Evolutionary conservation across 1,140 invertebrate species (phyloP).

Genomic region (Acromyrmex heyeri): DNA sequence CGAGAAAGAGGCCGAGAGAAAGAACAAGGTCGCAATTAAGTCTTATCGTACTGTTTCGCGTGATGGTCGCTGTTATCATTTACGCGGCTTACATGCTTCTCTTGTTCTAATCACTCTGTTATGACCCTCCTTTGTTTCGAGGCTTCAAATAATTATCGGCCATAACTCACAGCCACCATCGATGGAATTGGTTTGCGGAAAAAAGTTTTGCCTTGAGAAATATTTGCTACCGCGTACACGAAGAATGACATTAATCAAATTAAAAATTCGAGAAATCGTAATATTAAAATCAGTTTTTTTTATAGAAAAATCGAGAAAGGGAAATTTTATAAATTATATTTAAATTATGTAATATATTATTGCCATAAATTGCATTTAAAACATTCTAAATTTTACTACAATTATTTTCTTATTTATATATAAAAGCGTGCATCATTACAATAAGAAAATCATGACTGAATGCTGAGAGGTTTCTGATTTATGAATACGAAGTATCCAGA

Average conservation of each 20-base stretch:
- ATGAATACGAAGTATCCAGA: slow-evolving; percentile 7
- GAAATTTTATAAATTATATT: neutral
- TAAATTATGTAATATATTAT: neutral
- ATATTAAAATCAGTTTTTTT: neutral
- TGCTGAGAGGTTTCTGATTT: neutral
- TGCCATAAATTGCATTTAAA: neutral
- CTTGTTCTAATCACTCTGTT: slow-evolving; percentile 66
- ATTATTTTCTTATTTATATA: neutral
- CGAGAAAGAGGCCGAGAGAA: slow-evolving; percentile 43
- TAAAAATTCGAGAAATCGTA: neutral
- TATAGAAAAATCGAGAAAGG: no score
- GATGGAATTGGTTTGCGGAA: slow-evolving; percentile 28
- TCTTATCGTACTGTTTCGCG: slow-evolving; percentile 75
- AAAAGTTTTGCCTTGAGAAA: slow-evolving; percentile 11
- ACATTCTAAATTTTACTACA: neutral
- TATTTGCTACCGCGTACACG: neutral
- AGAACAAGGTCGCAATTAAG: slow-evolving; percentile 72
- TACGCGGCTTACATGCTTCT: slow-evolving; percentile 77
- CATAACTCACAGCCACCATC: slow-evolving; percentile 70
- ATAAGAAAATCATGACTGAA: neutral
- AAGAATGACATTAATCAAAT: slow-evolving; percentile 1
- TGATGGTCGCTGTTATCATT: slow-evolving; percentile 79
- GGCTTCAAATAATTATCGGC: slow-evolving; percentile 78
- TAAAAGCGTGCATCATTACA: neutral
- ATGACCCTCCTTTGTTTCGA: slow-evolving; percentile 70